Evolutionary conservation across 2,113 vertebrate genomes (phyloP).

Genomic region (Pituophis catenifer): DNA sequence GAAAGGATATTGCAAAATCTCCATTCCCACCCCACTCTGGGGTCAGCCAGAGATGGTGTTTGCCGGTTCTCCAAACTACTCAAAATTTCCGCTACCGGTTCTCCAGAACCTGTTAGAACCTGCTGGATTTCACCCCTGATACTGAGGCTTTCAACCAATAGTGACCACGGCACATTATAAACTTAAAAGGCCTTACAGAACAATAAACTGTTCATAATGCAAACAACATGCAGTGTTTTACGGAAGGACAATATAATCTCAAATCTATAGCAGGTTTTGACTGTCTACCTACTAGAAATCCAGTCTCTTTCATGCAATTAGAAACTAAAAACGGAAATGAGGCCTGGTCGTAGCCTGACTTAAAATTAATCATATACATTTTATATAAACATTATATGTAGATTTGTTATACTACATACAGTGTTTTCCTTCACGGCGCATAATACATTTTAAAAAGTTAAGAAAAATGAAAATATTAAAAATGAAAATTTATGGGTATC

Average conservation of each 20-base stretch:
- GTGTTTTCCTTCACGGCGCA: not conserved
- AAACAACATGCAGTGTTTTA: not conserved
- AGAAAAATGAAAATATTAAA: not conserved
- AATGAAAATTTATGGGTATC: not conserved
- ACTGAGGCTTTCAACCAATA: not conserved
- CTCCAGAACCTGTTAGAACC: no score
- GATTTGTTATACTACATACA: not conserved
- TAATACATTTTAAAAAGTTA: not conserved
- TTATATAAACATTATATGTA: not conserved
- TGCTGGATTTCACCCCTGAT: no score
- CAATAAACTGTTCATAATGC: not conserved
- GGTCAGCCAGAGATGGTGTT: no score
- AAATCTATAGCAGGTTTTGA: not conserved
- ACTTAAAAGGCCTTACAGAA: not conserved
- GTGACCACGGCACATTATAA: not conserved
- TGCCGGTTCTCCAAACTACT: no score
- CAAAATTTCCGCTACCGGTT: no score
- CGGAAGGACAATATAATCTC: not conserved
- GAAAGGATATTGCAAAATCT: no score
- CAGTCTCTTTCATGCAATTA: not conserved
- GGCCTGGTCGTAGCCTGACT: not conserved
- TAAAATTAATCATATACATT: not conserved
- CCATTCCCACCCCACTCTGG: no score
- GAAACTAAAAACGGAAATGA: not conserved
- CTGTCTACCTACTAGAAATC: not conserved